A percentile compares a stretch with the other conserved stretches of the same genome.
Conservation (phyloP, 2,797 vertebrate species). For the Sibirionetta formosa region DNA sequence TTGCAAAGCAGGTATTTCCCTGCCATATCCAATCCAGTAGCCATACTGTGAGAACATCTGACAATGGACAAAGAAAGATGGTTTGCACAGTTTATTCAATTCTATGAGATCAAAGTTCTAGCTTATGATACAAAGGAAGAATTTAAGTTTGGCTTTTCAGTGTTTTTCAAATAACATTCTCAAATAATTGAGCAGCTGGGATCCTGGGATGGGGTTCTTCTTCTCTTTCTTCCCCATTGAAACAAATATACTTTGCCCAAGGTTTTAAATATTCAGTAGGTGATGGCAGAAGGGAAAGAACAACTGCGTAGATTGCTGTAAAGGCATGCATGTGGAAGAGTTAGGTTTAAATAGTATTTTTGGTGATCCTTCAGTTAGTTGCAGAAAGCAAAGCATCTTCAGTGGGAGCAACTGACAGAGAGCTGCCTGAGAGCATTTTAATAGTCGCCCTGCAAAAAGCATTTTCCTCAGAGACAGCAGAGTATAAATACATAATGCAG, state of each 20-base stretch:
- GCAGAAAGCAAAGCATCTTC: not conserved
- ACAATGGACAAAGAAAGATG: not conserved
- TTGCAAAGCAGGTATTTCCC: not conserved
- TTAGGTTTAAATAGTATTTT: not conserved
- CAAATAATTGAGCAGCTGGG: not conserved
- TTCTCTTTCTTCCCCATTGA: not conserved
- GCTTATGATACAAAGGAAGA: not conserved
- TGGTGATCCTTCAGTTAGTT: not conserved
- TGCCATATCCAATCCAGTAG: not conserved
- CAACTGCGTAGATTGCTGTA: not conserved
- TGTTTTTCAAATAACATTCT: not conserved
- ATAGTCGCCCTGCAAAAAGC: not conserved
- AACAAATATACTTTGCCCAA: not conserved
- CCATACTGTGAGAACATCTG: not conserved
- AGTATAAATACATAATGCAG: not conserved
- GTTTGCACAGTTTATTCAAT: not conserved
- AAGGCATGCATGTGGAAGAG: not conserved
- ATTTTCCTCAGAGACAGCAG: not conserved
- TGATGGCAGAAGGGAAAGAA: not conserved
- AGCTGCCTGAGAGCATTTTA: not conserved
- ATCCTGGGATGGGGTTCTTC: not conserved
- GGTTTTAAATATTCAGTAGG: not conserved
- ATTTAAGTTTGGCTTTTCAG: not conserved
- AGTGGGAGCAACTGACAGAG: not conserved
- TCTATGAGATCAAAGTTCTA: not conserved